Percentiles rank a stretch among this genome's conserved stretches.
Conservation (phyloP, 1,140 invertebrate genomes). For the Augochlora pura region DNA sequence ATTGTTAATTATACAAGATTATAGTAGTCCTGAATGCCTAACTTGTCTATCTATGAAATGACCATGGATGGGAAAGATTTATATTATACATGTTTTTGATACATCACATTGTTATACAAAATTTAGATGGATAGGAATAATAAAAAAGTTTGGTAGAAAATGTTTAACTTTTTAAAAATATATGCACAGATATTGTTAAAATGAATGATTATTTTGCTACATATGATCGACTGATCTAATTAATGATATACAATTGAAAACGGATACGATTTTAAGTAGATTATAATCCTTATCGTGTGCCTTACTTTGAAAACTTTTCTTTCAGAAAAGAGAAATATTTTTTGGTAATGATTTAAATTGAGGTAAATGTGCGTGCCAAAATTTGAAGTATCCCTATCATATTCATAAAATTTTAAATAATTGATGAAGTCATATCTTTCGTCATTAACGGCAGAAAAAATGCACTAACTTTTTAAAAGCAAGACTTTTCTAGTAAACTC, state of each 20-base stretch:
- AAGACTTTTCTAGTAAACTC: neutral
- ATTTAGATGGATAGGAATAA: neutral
- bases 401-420: neutral
- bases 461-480: neutral
- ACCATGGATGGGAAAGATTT: neutral
- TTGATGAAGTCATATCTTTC: neutral
- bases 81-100: neutral
- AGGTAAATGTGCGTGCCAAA: slow-evolving; percentile 15
- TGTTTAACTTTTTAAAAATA: neutral
- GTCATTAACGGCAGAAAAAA: slow-evolving; percentile 8
- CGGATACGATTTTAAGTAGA: neutral
- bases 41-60: slow-evolving; percentile 10
- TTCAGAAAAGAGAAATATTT: neutral
- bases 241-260: neutral
- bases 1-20: neutral
- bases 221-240: neutral
- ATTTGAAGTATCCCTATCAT: slow-evolving; percentile 3
- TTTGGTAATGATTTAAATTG: slow-evolving; percentile 15
- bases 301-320: slow-evolving; percentile 9
- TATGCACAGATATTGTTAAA: neutral
- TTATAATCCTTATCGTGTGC: slow-evolving; percentile 13
- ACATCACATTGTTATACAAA: neutral
- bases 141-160: slow-evolving; percentile 5
- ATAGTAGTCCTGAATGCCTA: neutral
- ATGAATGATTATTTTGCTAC: slow-evolving; percentile 9